phyloP scores from a whole-genome alignment of 2,888 invertebrate genomes.

The Chromoteleia sp. region DNA sequence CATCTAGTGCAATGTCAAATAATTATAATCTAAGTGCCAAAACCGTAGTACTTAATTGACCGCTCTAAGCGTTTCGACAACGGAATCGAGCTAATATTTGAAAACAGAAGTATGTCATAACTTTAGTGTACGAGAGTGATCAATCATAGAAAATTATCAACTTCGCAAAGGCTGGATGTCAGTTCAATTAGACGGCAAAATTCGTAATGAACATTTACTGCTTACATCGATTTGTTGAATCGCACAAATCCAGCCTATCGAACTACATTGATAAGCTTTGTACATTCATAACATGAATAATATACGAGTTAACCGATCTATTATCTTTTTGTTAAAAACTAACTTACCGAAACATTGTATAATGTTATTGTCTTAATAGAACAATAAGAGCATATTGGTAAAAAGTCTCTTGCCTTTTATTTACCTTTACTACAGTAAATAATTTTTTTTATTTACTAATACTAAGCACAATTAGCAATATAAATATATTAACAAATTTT shows the following conservation, averaged over 20 bases:
- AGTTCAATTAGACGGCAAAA: slow-evolving; percentile 22
- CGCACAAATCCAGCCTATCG: slow-evolving; percentile 71
- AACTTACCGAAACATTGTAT: slow-evolving; percentile 82
- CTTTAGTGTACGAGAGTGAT: slow-evolving; percentile 19
- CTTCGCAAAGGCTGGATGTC: slow-evolving; percentile 12
- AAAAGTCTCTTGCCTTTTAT: slow-evolving; percentile 6
- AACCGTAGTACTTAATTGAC: slow-evolving; percentile 79
- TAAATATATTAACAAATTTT: too few species aligned
- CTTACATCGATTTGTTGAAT: slow-evolving; percentile 33
- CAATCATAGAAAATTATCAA: slow-evolving; percentile 18
- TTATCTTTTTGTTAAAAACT: slow-evolving; percentile 80
- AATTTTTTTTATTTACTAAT: too few species aligned
- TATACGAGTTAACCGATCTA: slow-evolving; percentile 74
- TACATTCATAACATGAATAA: slow-evolving; percentile 78
- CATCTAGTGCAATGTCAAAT: slow-evolving; percentile 79
- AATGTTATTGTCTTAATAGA: slow-evolving; percentile 79
- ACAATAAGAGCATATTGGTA: slow-evolving; percentile 67
- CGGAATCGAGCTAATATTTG: slow-evolving; percentile 70
- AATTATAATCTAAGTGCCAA: slow-evolving; percentile 83
- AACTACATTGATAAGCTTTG: slow-evolving; percentile 77
- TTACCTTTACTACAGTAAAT: neutral
- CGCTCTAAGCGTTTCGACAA: slow-evolving; percentile 74
- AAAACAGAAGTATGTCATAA: slow-evolving; percentile 51
- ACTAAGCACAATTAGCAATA: too few species aligned
- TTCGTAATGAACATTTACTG: slow-evolving; percentile 16